Conservation (phyloP, 2,888 invertebrate species). For the Xylophagus ater region DNA sequence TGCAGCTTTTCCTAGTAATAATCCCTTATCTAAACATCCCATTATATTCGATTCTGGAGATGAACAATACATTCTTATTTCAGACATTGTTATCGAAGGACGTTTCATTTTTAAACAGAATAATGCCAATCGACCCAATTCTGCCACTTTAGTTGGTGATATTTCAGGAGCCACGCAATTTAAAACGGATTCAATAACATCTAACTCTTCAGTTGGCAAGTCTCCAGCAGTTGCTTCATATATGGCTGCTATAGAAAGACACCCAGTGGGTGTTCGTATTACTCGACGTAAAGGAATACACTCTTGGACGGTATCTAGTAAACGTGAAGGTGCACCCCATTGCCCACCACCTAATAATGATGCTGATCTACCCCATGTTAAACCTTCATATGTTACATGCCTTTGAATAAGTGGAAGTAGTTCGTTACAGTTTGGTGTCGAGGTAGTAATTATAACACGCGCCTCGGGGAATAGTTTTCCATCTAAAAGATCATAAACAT, state of each 20-base stretch:
- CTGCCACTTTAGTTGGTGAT: constrained; percentile 34
- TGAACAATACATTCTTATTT: constrained; percentile 40
- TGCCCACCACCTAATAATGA: constrained; percentile 41
- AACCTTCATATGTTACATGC: constrained; percentile 40
- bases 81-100: constrained; percentile 41
- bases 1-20: constrained; percentile 37
- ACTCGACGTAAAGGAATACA: constrained; percentile 37
- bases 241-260: constrained; percentile 42
- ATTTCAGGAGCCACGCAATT: constrained; percentile 32
- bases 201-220: constrained; percentile 32
- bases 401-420: constrained; percentile 41
- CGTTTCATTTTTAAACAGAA: constrained; percentile 41
- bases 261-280: constrained; percentile 44
- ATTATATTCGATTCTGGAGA: constrained; percentile 36
- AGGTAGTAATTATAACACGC: constrained; percentile 43
- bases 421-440: constrained; percentile 32
- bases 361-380: constrained; percentile 42
- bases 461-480: constrained; percentile 45
- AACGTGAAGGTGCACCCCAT: constrained; percentile 38
- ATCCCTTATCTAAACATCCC: constrained; percentile 40
- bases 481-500: constrained; percentile 43
- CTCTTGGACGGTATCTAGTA: constrained; percentile 37
- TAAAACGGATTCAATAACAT: constrained; percentile 33
- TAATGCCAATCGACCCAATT: constrained; percentile 43
- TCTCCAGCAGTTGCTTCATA: constrained; percentile 40